Evolutionary conservation across 2,888 invertebrate genomes (phyloP).

Genomic region (Ischnus inquisitorius): DNA sequence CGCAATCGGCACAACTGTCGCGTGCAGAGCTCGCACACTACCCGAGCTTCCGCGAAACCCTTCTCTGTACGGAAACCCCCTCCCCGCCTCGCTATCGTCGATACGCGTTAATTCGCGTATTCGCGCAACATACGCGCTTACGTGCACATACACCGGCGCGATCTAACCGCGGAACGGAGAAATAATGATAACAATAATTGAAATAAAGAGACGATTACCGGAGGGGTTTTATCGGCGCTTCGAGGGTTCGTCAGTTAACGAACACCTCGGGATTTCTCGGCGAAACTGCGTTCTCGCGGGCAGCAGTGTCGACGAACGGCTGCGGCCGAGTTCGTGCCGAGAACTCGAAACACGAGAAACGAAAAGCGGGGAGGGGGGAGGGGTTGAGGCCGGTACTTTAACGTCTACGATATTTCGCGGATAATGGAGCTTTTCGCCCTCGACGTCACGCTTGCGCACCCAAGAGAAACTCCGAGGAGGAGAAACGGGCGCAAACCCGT

Average conservation of each 20-base stretch:
- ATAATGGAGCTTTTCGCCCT: constrained; percentile 76
- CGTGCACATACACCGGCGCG: constrained; percentile 18
- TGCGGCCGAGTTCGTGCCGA: constrained; percentile 21
- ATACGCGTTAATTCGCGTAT: constrained; percentile 40
- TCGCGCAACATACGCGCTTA: constrained; percentile 26
- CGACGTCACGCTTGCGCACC: constrained; percentile 73
- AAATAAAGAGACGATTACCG: neutral
- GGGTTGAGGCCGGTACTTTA: constrained; percentile 73
- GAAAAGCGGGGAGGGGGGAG: constrained; percentile 61
- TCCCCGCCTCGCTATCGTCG: neutral
- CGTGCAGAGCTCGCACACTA: constrained; percentile 47
- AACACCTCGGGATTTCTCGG: too few species aligned
- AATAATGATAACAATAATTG: neutral
- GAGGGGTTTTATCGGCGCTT: neutral
- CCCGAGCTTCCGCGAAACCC: constrained; percentile 19
- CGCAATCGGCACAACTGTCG: constrained; percentile 41
- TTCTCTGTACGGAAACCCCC: neutral
- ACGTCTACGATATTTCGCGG: constrained; percentile 74
- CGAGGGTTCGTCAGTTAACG: neutral
- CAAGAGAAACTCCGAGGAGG: constrained; percentile 31
- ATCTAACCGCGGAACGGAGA: neutral
- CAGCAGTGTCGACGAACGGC: neutral
- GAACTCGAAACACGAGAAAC: constrained; percentile 38
- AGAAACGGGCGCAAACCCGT: constrained; percentile 55
- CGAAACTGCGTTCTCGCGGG: neutral